Percentiles rank a stretch among this genome's conserved stretches.
Evolutionary conservation across 2,113 vertebrate species (phyloP).

Genomic region (Nycticebus coucang): DNA sequence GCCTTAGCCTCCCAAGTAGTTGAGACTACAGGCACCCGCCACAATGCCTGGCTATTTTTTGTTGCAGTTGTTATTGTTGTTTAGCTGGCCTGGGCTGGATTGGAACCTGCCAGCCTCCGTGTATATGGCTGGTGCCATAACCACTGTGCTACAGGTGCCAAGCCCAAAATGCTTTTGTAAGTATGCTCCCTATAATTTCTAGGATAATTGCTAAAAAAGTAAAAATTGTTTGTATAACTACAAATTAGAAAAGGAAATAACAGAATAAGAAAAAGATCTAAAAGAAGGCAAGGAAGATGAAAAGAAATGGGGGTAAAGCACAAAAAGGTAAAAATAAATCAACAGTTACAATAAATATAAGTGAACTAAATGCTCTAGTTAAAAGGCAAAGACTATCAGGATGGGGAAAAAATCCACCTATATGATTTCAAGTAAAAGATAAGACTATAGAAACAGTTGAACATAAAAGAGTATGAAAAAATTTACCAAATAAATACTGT

Average conservation of each 20-base stretch:
- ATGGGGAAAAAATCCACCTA: neutral
- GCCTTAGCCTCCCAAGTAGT: no score
- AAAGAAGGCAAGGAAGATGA: neutral
- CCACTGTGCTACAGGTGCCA: no score
- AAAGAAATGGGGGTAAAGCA: neutral
- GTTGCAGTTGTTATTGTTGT: no score
- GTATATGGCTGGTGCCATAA: no score
- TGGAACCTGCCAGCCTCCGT: no score
- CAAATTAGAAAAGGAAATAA: neutral
- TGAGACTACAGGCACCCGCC: no score
- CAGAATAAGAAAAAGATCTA: neutral
- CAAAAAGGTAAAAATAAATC: neutral
- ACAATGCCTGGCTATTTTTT: no score
- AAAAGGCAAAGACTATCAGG: neutral
- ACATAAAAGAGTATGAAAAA: neutral
- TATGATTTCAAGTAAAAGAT: neutral
- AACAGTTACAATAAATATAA: constrained; percentile 40
- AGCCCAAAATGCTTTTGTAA: neutral
- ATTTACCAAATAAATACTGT: neutral
- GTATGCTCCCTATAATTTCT: neutral
- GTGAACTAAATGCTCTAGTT: constrained; percentile 3
- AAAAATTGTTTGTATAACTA: neutral
- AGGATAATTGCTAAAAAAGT: constrained; percentile 11
- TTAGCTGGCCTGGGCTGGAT: no score
- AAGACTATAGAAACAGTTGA: neutral